Evolutionary conservation across 2,797 vertebrate genomes (phyloP).

Genomic region (Poliocrania exsul): DNA sequence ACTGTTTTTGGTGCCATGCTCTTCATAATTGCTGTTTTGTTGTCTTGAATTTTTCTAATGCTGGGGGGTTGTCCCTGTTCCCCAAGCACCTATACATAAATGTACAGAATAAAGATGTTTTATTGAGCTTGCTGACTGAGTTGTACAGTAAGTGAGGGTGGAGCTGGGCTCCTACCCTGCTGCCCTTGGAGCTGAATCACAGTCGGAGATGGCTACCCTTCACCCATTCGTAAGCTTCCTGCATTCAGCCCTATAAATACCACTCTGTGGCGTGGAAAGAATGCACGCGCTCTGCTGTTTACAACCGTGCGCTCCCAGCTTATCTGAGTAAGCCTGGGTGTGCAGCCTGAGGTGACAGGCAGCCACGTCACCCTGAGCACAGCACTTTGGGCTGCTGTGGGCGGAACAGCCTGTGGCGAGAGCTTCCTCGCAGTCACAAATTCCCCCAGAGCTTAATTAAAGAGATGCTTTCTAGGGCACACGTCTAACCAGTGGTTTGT

Average conservation of each 20-base stretch:
- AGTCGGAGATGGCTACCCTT: background rate
- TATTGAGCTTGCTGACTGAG: constrained; percentile 63
- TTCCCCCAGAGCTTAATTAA: constrained; percentile 10
- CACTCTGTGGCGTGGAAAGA: background rate
- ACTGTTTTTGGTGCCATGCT: constrained; percentile 69
- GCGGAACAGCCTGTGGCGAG: accelerated
- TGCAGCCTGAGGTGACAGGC: constrained; percentile 17
- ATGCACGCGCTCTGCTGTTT: background rate
- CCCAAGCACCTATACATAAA: constrained; percentile 66
- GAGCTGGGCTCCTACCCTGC: background rate
- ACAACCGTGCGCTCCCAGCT: background rate
- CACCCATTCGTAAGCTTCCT: background rate
- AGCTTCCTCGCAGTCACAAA: background rate
- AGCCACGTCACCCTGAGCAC: constrained; percentile 45
- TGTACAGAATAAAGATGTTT: constrained; percentile 84
- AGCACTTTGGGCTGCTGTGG: constrained; percentile 5
- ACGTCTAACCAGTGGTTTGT: background rate
- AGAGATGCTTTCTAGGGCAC: constrained; percentile 34
- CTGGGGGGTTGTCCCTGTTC: constrained; percentile 62
- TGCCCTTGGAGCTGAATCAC: background rate
- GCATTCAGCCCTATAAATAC: constrained; percentile 8
- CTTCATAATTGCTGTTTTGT: constrained; percentile 67
- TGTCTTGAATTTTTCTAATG: constrained; percentile 74
- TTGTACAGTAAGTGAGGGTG: background rate
- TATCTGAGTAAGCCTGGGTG: constrained; percentile 41